These are phyloP conservation scores for Lutjanus campechanus DNA, from an alignment of 2,797 vertebrate genomes.

Conservation along the genomic window DNA sequence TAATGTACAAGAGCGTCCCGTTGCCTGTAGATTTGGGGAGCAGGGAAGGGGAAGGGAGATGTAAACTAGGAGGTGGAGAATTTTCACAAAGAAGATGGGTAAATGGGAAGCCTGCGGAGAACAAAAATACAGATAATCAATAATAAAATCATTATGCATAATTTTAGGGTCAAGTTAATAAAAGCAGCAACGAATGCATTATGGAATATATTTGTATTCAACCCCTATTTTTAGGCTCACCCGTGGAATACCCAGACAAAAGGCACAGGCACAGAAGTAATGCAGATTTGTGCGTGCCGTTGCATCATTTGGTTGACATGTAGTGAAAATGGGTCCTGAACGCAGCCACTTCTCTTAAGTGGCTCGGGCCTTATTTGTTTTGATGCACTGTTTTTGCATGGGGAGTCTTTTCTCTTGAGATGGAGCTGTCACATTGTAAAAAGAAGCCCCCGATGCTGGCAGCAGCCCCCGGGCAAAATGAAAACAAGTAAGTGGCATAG, in stretches of 20 bases:
- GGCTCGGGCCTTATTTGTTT: slow-evolving; percentile 87
- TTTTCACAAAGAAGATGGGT: slow-evolving; percentile 45
- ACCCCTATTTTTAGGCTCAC: slow-evolving; percentile 47
- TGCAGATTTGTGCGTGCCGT: slow-evolving; percentile 66
- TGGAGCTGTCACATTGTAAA: slow-evolving; percentile 87
- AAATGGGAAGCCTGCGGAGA: slow-evolving; percentile 37
- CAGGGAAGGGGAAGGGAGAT: slow-evolving; percentile 45
- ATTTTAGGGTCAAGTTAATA: slow-evolving; percentile 37
- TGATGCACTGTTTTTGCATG: slow-evolving; percentile 85
- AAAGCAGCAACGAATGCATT: slow-evolving; percentile 37
- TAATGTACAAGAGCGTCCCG: slow-evolving; percentile 98
- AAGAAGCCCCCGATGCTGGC: slow-evolving; percentile 85
- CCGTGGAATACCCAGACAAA: slow-evolving; percentile 55
- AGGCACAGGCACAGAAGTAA: slow-evolving; percentile 55
- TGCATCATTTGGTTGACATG: slow-evolving; percentile 79
- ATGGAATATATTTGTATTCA: slow-evolving; percentile 28
- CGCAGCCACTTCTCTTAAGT: slow-evolving; percentile 83
- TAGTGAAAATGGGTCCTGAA: slow-evolving; percentile 81
- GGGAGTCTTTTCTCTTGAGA: slow-evolving; percentile 86
- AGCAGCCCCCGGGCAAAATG: slow-evolving; percentile 88
- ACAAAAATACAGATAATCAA: slow-evolving; percentile 52
- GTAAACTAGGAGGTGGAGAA: slow-evolving; percentile 48
- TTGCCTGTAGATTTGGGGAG: slow-evolving; percentile 93
- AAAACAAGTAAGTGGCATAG: slow-evolving; percentile 89
- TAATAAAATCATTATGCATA: slow-evolving; percentile 32